phyloP scores from a whole-genome alignment of 2,797 vertebrate genomes.

The Chaunax sp. region DNA sequence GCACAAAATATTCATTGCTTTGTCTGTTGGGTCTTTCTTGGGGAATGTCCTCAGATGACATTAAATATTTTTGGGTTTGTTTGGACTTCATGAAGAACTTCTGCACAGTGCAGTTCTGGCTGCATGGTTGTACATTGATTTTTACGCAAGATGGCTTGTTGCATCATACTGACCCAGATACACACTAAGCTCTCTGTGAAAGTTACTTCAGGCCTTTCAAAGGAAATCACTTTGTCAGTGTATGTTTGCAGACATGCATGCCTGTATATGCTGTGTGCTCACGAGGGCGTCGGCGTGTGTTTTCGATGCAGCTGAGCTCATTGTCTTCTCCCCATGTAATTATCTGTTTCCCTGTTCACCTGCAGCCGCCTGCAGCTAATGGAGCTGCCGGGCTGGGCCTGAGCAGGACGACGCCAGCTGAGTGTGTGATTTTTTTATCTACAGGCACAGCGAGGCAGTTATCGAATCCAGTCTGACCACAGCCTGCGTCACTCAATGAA shows the following conservation, averaged over 20 bases:
- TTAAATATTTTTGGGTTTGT: neutral
- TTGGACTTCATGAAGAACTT: conserved; percentile 9
- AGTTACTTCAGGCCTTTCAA: conserved; percentile 11
- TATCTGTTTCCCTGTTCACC: conserved; percentile 39
- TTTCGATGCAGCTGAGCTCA: neutral
- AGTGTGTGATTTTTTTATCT: conserved; percentile 34
- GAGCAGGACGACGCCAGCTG: conserved; percentile 16
- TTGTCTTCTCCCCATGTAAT: conserved; percentile 17
- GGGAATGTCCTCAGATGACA: neutral
- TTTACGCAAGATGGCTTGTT: neutral
- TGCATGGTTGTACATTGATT: conserved; percentile 3
- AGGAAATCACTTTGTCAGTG: neutral
- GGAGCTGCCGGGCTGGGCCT: conserved; percentile 12
- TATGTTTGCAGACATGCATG: neutral
- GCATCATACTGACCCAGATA: conserved; percentile 12
- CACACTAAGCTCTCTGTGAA: neutral
- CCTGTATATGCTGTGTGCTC: neutral
- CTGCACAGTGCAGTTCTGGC: no score
- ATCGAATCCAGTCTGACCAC: conserved; percentile 19
- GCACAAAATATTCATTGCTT: no score
- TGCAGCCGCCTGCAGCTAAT: conserved; percentile 23
- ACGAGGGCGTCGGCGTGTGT: neutral
- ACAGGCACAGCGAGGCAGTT: conserved; percentile 11
- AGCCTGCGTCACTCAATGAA: conserved; percentile 5
- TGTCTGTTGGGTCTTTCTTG: neutral